Evolutionary conservation across 1,140 invertebrate species (phyloP).

Genomic region (Megalopta genalis): DNA sequence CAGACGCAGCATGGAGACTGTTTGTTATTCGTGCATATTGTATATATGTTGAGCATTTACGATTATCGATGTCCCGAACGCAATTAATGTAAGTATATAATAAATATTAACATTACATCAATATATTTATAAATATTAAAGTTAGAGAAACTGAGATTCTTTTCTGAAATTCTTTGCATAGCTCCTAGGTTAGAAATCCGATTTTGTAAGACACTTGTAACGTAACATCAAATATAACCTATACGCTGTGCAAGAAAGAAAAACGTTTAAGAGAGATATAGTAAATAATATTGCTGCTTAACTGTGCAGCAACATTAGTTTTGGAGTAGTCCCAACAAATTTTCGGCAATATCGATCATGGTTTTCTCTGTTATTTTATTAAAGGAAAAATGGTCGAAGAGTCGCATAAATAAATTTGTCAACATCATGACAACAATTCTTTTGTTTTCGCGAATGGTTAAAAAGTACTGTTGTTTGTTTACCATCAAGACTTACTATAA

Average conservation of each 20-base stretch:
- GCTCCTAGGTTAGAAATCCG: not conserved
- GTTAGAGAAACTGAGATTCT: not conserved
- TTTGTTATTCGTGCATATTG: too few species aligned
- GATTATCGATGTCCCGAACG: too few species aligned
- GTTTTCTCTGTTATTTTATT: too few species aligned
- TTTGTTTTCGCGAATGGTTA: not conserved
- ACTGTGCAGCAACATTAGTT: too few species aligned
- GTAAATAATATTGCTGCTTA: not conserved
- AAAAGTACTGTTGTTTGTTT: not conserved
- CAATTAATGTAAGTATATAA: slow-evolving; percentile 1
- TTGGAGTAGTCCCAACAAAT: too few species aligned
- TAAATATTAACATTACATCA: not conserved
- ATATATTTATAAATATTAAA: not conserved
- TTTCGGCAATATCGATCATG: slow-evolving; percentile 9
- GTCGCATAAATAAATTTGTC: not conserved
- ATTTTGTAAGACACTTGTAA: not conserved
- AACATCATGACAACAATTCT: not conserved
- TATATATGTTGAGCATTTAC: not conserved
- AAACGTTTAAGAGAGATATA: not conserved
- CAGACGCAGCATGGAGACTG: not conserved
- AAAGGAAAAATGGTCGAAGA: not conserved
- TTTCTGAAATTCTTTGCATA: not conserved
- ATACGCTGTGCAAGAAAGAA: not conserved
- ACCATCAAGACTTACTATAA: too few species aligned
- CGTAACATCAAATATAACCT: not conserved